Conservation (phyloP, 2,113 vertebrate genomes). For the Platichthys stellatus region DNA sequence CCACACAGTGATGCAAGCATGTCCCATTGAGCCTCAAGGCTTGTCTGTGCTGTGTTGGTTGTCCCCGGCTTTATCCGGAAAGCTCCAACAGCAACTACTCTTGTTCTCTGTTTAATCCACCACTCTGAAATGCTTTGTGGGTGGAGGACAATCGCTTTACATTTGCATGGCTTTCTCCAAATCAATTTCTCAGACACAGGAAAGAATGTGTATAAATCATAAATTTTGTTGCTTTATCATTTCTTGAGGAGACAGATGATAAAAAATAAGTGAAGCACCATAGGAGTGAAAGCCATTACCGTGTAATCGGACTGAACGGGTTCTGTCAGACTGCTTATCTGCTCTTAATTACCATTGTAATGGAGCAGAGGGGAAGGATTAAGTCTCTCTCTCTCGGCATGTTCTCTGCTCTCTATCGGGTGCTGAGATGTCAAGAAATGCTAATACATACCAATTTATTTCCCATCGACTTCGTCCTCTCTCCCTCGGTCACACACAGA, state of each 20-base stretch:
- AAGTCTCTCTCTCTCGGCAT: not conserved
- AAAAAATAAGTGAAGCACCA: slow-evolving; percentile 33
- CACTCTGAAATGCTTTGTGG: slow-evolving; percentile 17
- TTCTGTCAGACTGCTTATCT: slow-evolving; percentile 59
- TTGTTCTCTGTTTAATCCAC: slow-evolving; percentile 16
- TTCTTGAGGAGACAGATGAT: slow-evolving; percentile 34
- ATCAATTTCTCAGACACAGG: slow-evolving; percentile 41
- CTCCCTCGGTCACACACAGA: not conserved
- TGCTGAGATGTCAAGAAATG: slow-evolving; percentile 15
- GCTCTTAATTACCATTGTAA: slow-evolving; percentile 65
- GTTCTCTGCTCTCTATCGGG: slow-evolving; percentile 11
- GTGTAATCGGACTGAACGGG: slow-evolving; percentile 43
- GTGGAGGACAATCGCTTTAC: slow-evolving; percentile 10
- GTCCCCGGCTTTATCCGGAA: slow-evolving; percentile 18
- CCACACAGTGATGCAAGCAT: not conserved
- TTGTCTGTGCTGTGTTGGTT: not conserved
- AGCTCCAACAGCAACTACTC: slow-evolving; percentile 12
- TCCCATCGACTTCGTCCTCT: slow-evolving; percentile 20
- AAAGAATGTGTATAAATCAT: slow-evolving; percentile 34
- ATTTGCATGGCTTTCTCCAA: slow-evolving; percentile 27
- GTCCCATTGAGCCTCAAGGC: not conserved
- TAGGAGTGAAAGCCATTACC: slow-evolving; percentile 43
- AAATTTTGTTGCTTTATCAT: slow-evolving; percentile 51
- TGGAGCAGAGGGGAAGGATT: slow-evolving; percentile 37
- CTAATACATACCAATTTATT: slow-evolving; percentile 34